Percentiles rank a stretch among this genome's conserved stretches.
Conservation (phyloP, 2,888 invertebrate genomes). For the Ptychoptera contaminata region DNA sequence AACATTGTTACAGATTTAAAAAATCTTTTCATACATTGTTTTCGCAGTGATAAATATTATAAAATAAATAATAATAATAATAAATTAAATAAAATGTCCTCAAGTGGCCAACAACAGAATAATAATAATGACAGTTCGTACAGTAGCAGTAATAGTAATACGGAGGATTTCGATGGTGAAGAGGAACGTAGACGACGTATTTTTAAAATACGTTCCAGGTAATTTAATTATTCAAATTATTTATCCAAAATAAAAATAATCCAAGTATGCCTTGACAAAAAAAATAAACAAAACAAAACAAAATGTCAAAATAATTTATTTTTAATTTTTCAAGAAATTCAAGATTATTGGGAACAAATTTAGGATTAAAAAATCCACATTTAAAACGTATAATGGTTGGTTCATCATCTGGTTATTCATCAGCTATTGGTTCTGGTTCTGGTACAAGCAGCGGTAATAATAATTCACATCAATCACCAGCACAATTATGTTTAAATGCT, state of each 20-base stretch:
- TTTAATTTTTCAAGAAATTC: too few species aligned
- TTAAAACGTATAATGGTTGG: too few species aligned
- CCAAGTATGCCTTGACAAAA: neutral
- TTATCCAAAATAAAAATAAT: neutral
- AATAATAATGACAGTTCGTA: constrained; percentile 28
- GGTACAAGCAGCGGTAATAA: neutral
- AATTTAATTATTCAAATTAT: constrained; percentile 11
- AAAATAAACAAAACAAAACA: neutral
- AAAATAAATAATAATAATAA: neutral
- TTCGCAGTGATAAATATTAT: neutral
- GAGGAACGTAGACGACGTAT: constrained; percentile 52
- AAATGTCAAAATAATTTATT: neutral
- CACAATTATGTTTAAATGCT: neutral
- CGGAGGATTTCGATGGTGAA: constrained; percentile 63
- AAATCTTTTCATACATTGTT: too few species aligned
- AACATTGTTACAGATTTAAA: too few species aligned
- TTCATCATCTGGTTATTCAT: neutral
- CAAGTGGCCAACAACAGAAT: constrained; percentile 1
- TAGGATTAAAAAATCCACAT: too few species aligned
- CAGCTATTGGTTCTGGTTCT: neutral
- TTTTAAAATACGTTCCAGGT: constrained; percentile 56
- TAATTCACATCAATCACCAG: neutral
- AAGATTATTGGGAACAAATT: too few species aligned
- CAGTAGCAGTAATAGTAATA: constrained; percentile 71
- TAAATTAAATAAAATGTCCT: constrained; percentile 3